Evolutionary conservation across 1,140 invertebrate species (phyloP).

Genomic region (Ptiloglossa arizonensis): DNA sequence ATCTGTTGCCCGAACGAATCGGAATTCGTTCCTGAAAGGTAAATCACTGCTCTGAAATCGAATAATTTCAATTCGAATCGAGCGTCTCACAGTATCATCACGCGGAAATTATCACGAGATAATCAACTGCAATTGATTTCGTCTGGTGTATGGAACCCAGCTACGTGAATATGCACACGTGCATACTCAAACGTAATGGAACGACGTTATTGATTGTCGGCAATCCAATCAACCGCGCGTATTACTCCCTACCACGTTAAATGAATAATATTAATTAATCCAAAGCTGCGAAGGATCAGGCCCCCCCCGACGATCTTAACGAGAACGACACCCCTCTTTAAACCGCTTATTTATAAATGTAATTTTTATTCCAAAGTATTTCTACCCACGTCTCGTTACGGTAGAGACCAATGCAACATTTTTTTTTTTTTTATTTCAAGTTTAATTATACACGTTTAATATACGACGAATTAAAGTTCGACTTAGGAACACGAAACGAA

Average conservation of each 20-base stretch:
- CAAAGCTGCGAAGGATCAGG: not conserved
- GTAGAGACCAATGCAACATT: no score
- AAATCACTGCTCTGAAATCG: not conserved
- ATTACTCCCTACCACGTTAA: conserved; percentile 15
- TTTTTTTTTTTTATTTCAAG: no score
- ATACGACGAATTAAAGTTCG: no score
- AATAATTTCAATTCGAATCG: not conserved
- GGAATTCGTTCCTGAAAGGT: no score
- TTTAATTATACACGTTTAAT: no score
- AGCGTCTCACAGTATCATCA: not conserved
- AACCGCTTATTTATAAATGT: not conserved
- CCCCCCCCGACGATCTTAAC: not conserved
- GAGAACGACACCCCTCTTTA: not conserved
- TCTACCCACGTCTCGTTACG: no score
- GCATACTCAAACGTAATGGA: conserved; percentile 16
- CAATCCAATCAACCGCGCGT: conserved; percentile 26
- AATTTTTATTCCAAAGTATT: no score
- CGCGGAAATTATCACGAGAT: conserved; percentile 17
- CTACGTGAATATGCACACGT: not conserved
- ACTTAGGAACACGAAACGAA: no score
- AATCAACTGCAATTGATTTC: conserved; percentile 28
- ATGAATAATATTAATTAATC: conserved; percentile 37
- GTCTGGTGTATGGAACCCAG: not conserved
- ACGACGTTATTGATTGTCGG: conserved; percentile 34
- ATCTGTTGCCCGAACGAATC: no score